phyloP scores from a whole-genome alignment of 2,888 invertebrate species.

The Abscondita cerata region DNA sequence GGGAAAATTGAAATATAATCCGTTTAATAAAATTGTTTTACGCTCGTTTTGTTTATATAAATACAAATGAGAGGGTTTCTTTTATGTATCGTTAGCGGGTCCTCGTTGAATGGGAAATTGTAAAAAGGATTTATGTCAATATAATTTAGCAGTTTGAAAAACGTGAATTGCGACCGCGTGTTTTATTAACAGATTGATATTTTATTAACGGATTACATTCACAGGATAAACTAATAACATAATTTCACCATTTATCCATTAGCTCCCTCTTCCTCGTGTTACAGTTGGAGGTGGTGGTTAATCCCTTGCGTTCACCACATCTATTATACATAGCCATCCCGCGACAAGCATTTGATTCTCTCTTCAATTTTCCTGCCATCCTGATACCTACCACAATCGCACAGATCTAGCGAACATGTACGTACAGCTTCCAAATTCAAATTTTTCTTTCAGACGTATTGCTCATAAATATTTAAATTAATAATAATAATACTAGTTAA shows the following conservation, averaged over 20 bases:
- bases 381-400: conserved; percentile 48
- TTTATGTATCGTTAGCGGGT: neutral
- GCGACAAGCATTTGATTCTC: conserved; percentile 41
- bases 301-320: conserved; percentile 43
- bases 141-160: neutral
- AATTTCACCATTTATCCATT: conserved; percentile 50
- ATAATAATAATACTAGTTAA: conserved; percentile 1
- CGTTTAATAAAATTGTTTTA: conserved; percentile 13
- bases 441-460: too few relatives aligned
- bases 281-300: conserved; percentile 37
- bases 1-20: conserved; percentile 28
- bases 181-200: conserved; percentile 35
- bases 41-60: neutral
- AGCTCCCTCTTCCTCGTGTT: conserved; percentile 33
- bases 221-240: conserved; percentile 49
- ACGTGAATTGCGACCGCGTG: conserved; percentile 12
- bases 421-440: conserved; percentile 31
- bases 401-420: conserved; percentile 42
- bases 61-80: neutral
- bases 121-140: conserved; percentile 1
- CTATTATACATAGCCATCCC: conserved; percentile 49
- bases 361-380: conserved; percentile 44
- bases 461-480: neutral
- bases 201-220: conserved; percentile 36
- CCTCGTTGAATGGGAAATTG: neutral